Percentiles rank a stretch among this genome's conserved stretches.
Conservation (phyloP, 2,797 vertebrate species). For the Gallinago solitaria region DNA sequence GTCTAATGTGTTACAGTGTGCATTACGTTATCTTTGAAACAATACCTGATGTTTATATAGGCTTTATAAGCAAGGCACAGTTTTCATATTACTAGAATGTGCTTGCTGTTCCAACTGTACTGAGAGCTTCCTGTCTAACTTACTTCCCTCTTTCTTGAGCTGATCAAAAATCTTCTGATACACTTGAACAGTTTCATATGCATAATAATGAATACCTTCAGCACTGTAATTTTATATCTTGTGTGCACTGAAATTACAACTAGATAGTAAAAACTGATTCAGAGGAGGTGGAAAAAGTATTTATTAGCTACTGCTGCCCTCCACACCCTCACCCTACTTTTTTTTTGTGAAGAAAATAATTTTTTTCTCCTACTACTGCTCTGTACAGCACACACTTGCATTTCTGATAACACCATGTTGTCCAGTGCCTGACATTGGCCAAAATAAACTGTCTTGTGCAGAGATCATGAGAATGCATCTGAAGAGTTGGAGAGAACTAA, state of each 20-base stretch:
- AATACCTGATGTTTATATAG: neutral
- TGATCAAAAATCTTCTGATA: neutral
- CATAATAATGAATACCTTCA: neutral
- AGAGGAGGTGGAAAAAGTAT: neutral
- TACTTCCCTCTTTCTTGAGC: neutral
- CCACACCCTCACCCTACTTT: fast-evolving
- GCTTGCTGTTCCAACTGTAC: neutral
- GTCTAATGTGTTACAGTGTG: neutral
- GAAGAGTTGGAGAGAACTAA: neutral
- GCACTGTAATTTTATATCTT: neutral
- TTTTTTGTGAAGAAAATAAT: neutral
- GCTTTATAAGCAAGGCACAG: neutral
- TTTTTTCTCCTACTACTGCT: neutral
- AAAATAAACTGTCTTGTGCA: neutral
- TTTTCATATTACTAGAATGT: neutral
- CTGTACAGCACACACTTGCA: neutral
- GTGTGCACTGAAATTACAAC: neutral
- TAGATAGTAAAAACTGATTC: neutral
- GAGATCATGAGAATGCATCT: neutral
- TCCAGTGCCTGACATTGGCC: neutral
- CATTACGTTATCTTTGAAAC: neutral
- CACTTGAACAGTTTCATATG: neutral
- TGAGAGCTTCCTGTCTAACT: neutral
- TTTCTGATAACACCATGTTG: neutral
- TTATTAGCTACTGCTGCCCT: neutral